Evolutionary conservation across 2,113 vertebrate genomes (phyloP), one percentile per base, ranked within the genome.

Genomic region (Morone chrysops): DNA sequence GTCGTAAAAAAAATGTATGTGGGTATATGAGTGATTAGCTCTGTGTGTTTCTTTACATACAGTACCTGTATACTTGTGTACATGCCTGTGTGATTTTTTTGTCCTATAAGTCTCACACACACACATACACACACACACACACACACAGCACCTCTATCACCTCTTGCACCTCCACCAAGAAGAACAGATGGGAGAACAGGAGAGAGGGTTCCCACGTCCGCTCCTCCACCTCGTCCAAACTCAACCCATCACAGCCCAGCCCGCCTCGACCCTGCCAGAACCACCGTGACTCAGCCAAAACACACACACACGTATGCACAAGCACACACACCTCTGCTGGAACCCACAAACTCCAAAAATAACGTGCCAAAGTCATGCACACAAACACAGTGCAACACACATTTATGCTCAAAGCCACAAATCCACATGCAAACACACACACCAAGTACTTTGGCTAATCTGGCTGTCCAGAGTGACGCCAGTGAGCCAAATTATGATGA

Each of bases 151-250:
- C 67, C 73, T 82, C 62, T 22, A 63, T 86, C 88, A 89, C 88
- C 90, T 88, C 76, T 84, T 25, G 66, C 79, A 84, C 82, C 59
- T 89, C 83, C 82, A 68, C 59, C 17, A 48, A 87, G 85, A 82
- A 69, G 84, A 92, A 82, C 93, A 94, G 93, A 94, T 94, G 92
- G 93, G 82, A 82, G 81, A 92, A 88, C 89, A 94, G 93, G 83
- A 90, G 92, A 92, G 89, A 90, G 84, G 83, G 87, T 90, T 92
- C 88, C 91, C 91, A 92, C 82, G 84, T 92, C 89, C 90, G 82
- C 83, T 91, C 78, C 74, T 81, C 87, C 62, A 72, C 80, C 68
- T 50, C 70, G 13, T 87, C 91, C 91, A 89, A 93, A 90, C 81
- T 85, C 89, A 61, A 74, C 73, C 79, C 84, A 77, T 83, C 40